Evolutionary conservation across 2,888 invertebrate species (phyloP), one percentile per base, ranked within the genome.

Genomic region (Spisula solida): DNA sequence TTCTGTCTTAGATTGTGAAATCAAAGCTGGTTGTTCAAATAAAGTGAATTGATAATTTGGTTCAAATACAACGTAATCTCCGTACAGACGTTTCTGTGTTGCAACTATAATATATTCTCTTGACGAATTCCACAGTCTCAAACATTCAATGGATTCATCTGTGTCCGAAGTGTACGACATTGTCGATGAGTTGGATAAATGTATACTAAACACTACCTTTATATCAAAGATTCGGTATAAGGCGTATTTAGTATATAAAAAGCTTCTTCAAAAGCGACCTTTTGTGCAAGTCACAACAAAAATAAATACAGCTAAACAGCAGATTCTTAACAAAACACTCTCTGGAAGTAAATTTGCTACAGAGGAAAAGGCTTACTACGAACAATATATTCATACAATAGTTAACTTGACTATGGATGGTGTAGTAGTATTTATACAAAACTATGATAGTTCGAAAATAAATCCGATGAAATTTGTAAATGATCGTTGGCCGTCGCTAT

Each of bases 381-480:
- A 79, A 20, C 79, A 79, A 25, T 79, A 47, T 25, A 31, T 79
- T n/a, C 41, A 79, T 47, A 79, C 41, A 18, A 79, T 79, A 0
- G 20, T 79, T n/a, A 79, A 79, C 79, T 10, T 79, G n/a, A 18
- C 47, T 12, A 79, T 79, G 79, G 79, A 79, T 41, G 20, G 12
- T 1, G 8, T 79, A 16, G 47, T 47, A 16, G 29, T 16, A 2
- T 81, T 81, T 31, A 34, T 81, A 47, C n/a, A 29, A 14, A 47
- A 14, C 12, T 29, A 82, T 34, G 56, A 82, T 41, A n/a, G 34
- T 47, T 60, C 41, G 14, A 70, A 12, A 31, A 66, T 20, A 25
- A 81, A 34, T 34, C 41, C 82, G 20, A 31, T 82, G 6, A 82
- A 56, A 66, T 66, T 56, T 41, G 66, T 82, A 1, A 82, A 82